Base-by-base conservation (phyloP, 2,888 invertebrate species). In the Glomeris marginata region DNA sequence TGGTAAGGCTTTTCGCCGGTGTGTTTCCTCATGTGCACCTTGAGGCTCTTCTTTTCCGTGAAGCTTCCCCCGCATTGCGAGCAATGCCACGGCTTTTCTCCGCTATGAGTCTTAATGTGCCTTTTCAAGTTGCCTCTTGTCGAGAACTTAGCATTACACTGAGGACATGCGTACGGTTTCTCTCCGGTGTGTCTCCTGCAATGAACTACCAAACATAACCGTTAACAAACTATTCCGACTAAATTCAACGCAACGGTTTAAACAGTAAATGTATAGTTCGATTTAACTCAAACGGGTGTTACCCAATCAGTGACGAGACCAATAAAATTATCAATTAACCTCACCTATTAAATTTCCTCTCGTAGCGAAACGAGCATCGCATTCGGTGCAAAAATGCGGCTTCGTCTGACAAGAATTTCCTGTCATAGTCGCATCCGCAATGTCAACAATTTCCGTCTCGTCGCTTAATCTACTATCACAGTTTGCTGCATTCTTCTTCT, bases 1-100 rank as follows among this genome's bases (percentile, higher is more conserved):
- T 60, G 59, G 56, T 62, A 67, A 22, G 67, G 67, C 43, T 60
- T 61, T 54, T 67, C 68, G 3, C 67, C 67, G 15, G 66, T 66
- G 54, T 68, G 67, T 13, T 58, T 56, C 22, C 66, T 53, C 58
- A 60, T 58, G 42, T 62, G 62, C 2, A 62, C 59, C 45, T 58
- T 61, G 10, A 63, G 56, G 38, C 61, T 60, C 45, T 62, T 63
- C 52, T 63, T 63, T 52, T 63, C 63, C 2, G 62, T 61, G 45
- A 62, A 63, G 16, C 59, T 49, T 16, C 58, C 55, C 18, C 54
- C 56, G 49, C 63, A 63, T n/a, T 57, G 47, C 4, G 54, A 41
- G 52, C 63, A 63, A 35, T 59, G 50, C 58, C 58, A 62, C 2
- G 63, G 62, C 48, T 62, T 63, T 43, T 59, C 59, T 1, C 63